Base-by-base conservation (phyloP, 1,140 invertebrate species). In the Musca domestica region DNA sequence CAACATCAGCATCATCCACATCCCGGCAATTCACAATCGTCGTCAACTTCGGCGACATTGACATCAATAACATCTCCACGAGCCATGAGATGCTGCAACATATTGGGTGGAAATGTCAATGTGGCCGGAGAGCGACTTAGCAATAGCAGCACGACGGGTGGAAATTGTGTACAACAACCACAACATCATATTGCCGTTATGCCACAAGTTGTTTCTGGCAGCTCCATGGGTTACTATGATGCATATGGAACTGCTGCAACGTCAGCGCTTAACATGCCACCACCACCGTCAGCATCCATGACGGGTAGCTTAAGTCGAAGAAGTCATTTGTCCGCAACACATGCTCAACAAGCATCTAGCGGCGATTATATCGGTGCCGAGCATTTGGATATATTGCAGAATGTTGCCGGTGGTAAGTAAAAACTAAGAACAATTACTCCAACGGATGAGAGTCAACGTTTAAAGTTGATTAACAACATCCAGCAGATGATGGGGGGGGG, bases 361-460 rank as follows among this genome's bases (percentile, higher is more conserved):
- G 47, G 46, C 6, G 77, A 81, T 22, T 81, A 75, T 41, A 72
- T 81, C 61, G 80, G 77, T 64, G 74, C 80, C 0, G 74, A 78
- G 61, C 78, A 76, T 12, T 72, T 81, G 34, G 80, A 81, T 64
- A 81, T 81, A 51, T 70, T 81, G 17, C 79, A 81, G 41, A 79
- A 77, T 34, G 73, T 81, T 51, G 72, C 76, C 22, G 64, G 76
- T 69, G 78, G 78, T 80, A 69, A 70, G 70, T 63, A 2, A 12
- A 3, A 41, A 41, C 49, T 20, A 52, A 19, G n/a, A 52, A 52
- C 17, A 52, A 6, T 1, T 52, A 10, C 10, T 41, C 4, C 2
- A 5, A 41, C 4, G 2, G 12, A 41, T n/a, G 5, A 41, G 12
- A 41, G 34, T 41, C 12, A 41, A 41, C 6, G 10, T 12, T 9